Percentiles rank a stretch among this genome's conserved stretches.
phyloP scores from a whole-genome alignment of 2,888 invertebrate genomes.

The Linyphia triangularis region DNA sequence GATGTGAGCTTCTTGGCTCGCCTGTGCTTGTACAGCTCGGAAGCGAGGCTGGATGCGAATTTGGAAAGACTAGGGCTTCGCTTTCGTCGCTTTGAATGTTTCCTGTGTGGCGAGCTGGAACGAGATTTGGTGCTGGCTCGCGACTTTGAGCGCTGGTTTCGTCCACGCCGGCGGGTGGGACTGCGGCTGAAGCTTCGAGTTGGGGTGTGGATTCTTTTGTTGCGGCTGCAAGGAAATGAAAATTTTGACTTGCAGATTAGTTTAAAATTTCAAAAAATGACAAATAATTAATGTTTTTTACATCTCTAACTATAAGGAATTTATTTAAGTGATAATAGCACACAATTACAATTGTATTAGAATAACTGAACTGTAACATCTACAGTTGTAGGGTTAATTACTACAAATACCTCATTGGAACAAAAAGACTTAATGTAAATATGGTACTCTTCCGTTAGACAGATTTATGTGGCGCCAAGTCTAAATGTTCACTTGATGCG shows the following conservation, averaged over 20 bases:
- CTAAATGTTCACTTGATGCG: too few relatives aligned
- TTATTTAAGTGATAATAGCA: too few relatives aligned
- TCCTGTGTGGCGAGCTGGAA: conserved; percentile 73
- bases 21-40: conserved; percentile 79
- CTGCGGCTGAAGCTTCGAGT: conserved; percentile 66
- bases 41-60: conserved; percentile 79
- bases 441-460: too few relatives aligned
- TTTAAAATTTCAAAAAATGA: background rate
- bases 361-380: too few relatives aligned
- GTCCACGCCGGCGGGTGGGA: conserved; percentile 24
- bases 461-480: too few relatives aligned
- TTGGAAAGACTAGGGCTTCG: conserved; percentile 76
- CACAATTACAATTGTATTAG: too few relatives aligned
- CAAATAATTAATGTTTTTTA: too few relatives aligned
- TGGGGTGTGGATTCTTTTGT: conserved; percentile 13
- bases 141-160: conserved; percentile 46
- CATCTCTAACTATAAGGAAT: too few relatives aligned
- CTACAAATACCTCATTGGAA: too few relatives aligned
- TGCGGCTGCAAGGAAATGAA: conserved; percentile 23
- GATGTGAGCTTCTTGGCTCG: conserved; percentile 76
- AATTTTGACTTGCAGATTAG: background rate
- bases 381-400: too few relatives aligned
- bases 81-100: conserved; percentile 52
- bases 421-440: too few relatives aligned
- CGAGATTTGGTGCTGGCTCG: conserved; percentile 65